Evolutionary conservation across 2,797 vertebrate genomes (phyloP).

Genomic region (Botia kubotai): DNA sequence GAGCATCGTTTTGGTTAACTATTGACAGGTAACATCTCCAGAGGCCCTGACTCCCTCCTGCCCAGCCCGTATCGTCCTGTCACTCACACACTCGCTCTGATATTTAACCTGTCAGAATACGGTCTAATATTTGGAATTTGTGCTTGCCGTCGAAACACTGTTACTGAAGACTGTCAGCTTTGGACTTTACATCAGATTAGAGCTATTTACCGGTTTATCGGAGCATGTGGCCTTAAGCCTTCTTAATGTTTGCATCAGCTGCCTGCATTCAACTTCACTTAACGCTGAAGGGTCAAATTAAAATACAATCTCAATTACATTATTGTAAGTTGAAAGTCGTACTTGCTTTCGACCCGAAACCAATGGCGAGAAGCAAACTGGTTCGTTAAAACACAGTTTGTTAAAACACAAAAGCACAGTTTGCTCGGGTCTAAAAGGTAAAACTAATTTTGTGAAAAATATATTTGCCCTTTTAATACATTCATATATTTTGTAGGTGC

Average conservation of each 20-base stretch:
- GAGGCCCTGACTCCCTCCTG: slow-evolving; percentile 56
- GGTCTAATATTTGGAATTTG: slow-evolving; percentile 49
- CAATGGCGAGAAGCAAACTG: neutral
- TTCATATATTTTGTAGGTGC: too few relatives aligned
- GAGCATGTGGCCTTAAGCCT: slow-evolving; percentile 19
- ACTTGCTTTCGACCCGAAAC: neutral
- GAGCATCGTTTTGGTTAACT: slow-evolving; percentile 17
- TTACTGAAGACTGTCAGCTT: slow-evolving; percentile 39
- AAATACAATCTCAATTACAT: neutral
- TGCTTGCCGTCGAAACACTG: slow-evolving; percentile 1
- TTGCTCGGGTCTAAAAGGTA: too few relatives aligned
- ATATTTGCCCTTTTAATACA: too few relatives aligned
- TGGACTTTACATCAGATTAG: slow-evolving; percentile 29
- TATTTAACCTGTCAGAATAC: slow-evolving; percentile 48
- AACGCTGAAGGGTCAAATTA: neutral
- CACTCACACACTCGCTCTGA: slow-evolving; percentile 29
- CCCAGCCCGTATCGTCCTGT: slow-evolving; percentile 52
- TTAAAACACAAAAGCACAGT: neutral
- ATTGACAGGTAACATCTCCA: slow-evolving; percentile 62
- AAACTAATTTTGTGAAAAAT: too few relatives aligned
- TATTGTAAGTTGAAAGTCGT: neutral
- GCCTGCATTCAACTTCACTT: neutral
- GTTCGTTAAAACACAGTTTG: neutral
- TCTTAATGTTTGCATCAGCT: neutral
- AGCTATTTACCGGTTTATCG: slow-evolving; percentile 33